Evolutionary conservation across 1,140 invertebrate genomes (phyloP).

Genomic region (Ladona fulva): DNA sequence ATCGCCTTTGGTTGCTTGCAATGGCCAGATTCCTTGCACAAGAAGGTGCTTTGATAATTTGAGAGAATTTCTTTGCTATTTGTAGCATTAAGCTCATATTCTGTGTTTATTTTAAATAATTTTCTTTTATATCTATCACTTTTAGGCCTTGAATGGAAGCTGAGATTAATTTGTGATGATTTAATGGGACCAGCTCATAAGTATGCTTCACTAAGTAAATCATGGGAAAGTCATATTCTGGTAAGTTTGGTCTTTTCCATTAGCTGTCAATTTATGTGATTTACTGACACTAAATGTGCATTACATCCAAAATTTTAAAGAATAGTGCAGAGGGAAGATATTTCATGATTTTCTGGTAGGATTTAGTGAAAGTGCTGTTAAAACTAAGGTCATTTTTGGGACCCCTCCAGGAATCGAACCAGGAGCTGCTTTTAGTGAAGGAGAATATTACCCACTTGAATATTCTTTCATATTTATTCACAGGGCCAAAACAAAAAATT

Average conservation of each 20-base stretch:
- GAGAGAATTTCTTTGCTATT: neutral
- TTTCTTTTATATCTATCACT: neutral
- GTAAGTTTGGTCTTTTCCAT: neutral
- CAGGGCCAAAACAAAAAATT: too few relatives aligned
- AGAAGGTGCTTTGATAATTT: conserved; percentile 47
- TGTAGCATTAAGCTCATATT: neutral
- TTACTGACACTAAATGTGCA: too few relatives aligned
- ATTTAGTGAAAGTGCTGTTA: too few relatives aligned
- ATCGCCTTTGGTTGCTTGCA: conserved; percentile 66
- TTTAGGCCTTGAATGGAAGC: neutral
- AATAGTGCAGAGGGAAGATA: too few relatives aligned
- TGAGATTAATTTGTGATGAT: neutral
- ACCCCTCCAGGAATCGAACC: too few relatives aligned
- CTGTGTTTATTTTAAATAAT: neutral
- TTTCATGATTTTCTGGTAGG: too few relatives aligned
- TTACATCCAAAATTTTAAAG: too few relatives aligned
- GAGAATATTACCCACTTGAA: too few relatives aligned
- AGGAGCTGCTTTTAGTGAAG: too few relatives aligned
- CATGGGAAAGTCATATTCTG: neutral
- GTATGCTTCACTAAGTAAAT: neutral
- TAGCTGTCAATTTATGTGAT: too few relatives aligned
- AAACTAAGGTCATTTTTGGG: too few relatives aligned
- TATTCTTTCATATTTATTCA: too few relatives aligned
- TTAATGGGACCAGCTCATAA: neutral
- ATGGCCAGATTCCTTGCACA: conserved; percentile 63